Evolutionary conservation across 2,113 vertebrate species (phyloP).

Genomic region (Macquaria ambigua): DNA sequence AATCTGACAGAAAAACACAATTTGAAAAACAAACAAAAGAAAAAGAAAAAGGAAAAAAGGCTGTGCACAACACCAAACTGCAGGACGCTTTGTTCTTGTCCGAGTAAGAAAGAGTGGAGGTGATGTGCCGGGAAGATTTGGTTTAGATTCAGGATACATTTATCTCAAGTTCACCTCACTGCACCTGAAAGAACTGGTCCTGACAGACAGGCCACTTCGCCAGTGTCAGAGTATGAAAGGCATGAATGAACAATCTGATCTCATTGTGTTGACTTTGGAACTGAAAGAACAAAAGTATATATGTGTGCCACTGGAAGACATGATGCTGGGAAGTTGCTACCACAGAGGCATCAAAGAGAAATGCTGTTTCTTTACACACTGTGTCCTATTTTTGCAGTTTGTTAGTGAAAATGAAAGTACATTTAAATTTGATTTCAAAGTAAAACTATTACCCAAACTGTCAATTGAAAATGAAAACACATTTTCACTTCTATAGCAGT

Average conservation of each 20-base stretch:
- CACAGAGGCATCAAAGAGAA: slow-evolving; percentile 7
- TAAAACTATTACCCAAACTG: neutral
- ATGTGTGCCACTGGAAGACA: slow-evolving; percentile 18
- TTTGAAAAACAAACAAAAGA: neutral
- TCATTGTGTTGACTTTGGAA: slow-evolving; percentile 70
- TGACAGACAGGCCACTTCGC: slow-evolving; percentile 76
- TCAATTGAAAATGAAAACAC: neutral
- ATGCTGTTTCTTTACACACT: neutral
- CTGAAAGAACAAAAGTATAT: slow-evolving; percentile 56
- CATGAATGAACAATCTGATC: slow-evolving; percentile 76
- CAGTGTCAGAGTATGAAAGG: slow-evolving; percentile 66
- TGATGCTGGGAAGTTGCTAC: slow-evolving; percentile 11
- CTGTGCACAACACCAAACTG: neutral
- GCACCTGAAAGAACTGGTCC: slow-evolving; percentile 73
- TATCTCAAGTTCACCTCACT: slow-evolving; percentile 76
- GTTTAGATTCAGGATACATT: slow-evolving; percentile 77
- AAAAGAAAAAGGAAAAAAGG: neutral
- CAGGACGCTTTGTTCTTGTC: slow-evolving; percentile 42
- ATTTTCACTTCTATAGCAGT: neutral
- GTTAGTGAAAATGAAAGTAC: neutral
- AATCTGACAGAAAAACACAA: slow-evolving; percentile 45
- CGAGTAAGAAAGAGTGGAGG: slow-evolving; percentile 18
- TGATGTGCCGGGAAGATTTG: slow-evolving; percentile 58
- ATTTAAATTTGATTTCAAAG: neutral
- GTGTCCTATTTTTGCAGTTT: neutral